Percentiles rank a stretch among this genome's conserved stretches.
Conservation (phyloP, 2,797 vertebrate genomes). For the Serranus cabrilla region DNA sequence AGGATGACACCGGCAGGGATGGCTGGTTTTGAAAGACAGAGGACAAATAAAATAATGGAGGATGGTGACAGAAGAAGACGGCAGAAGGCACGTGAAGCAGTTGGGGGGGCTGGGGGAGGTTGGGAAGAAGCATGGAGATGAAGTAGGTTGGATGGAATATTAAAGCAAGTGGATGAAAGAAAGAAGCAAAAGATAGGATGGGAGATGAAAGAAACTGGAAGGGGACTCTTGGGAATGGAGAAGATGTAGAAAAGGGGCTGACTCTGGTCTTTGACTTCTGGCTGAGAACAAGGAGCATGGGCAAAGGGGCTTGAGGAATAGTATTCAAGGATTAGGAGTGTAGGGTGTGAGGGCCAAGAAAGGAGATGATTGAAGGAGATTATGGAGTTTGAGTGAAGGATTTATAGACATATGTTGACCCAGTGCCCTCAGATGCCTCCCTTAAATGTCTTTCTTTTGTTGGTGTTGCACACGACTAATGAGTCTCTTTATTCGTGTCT, state of each 20-base stretch:
- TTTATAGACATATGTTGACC: slow-evolving; percentile 20
- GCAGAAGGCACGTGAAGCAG: slow-evolving; percentile 19
- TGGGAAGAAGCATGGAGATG: slow-evolving; percentile 22
- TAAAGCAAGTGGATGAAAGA: slow-evolving; percentile 62
- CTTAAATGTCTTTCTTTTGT: slow-evolving; percentile 26
- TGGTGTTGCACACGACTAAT: slow-evolving; percentile 53
- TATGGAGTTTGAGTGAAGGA: slow-evolving; percentile 4
- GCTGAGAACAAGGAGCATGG: slow-evolving; percentile 13
- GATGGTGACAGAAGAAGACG: slow-evolving; percentile 18
- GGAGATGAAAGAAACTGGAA: slow-evolving; percentile 59
- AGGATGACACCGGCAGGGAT: not conserved
- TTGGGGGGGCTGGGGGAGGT: slow-evolving; percentile 19
- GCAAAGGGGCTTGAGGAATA: slow-evolving; percentile 11
- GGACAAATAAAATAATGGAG: slow-evolving; percentile 15
- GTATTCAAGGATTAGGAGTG: not conserved
- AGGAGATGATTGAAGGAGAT: slow-evolving; percentile 7
- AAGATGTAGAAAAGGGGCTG: slow-evolving; percentile 23
- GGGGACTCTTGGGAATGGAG: slow-evolving; percentile 51
- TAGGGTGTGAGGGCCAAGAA: not conserved
- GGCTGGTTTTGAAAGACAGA: not conserved
- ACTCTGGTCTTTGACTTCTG: slow-evolving; percentile 32
- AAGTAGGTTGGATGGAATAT: slow-evolving; percentile 48
- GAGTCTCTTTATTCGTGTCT: slow-evolving; percentile 57
- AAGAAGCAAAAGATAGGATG: slow-evolving; percentile 36
- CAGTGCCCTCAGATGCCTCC: slow-evolving; percentile 22